phyloP scores from a whole-genome alignment of 2,888 invertebrate species.

The Lapara coniferarum region DNA sequence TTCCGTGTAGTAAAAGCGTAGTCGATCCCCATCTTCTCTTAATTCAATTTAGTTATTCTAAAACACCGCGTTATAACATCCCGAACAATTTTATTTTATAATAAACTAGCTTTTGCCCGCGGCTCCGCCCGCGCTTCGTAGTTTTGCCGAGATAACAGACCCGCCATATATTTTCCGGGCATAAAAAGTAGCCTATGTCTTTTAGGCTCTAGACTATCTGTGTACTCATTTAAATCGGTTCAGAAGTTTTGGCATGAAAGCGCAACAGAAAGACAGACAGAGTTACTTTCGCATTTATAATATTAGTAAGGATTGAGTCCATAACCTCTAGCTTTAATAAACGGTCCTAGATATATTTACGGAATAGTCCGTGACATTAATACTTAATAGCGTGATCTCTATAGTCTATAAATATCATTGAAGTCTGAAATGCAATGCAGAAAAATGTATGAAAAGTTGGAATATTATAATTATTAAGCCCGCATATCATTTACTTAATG shows the following conservation, averaged over 20 bases:
- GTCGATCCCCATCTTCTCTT: neutral
- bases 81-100: neutral
- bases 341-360: neutral
- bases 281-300: no score
- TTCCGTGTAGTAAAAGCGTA: neutral
- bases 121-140: no score
- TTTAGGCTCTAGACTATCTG: no score
- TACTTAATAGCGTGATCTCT: neutral
- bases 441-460: neutral
- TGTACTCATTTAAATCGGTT: no score
- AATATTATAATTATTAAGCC: slow-evolving; percentile 32
- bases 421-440: neutral
- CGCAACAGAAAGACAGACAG: no score
- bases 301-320: no score
- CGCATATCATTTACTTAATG: slow-evolving; percentile 23
- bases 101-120: neutral
- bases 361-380: neutral
- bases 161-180: no score
- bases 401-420: neutral
- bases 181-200: no score
- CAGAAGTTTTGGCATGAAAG: no score
- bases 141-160: no score
- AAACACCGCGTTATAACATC: neutral
- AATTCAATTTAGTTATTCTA: neutral
- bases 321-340: neutral